Evolutionary conservation across 2,888 invertebrate genomes (phyloP).

Genomic region (Leptogaster cylindrica): DNA sequence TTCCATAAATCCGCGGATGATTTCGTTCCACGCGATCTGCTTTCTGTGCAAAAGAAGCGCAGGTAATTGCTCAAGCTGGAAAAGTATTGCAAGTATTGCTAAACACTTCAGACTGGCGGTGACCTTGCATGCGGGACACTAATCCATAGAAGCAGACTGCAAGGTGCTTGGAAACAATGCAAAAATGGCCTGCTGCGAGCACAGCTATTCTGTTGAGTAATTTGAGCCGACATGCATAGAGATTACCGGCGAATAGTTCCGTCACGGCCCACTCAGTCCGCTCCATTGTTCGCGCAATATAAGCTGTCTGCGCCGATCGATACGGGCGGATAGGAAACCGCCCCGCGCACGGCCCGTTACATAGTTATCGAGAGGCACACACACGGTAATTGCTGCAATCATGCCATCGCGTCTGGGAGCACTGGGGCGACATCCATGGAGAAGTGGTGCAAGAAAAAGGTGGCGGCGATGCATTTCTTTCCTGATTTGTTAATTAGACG

Average conservation of each 20-base stretch:
- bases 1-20: too few species aligned
- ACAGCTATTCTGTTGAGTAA: conserved; percentile 12
- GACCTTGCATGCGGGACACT: conserved; percentile 4
- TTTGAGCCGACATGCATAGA: conserved; percentile 16
- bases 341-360: not conserved
- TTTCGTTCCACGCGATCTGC: too few species aligned
- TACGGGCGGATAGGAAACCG: conserved; percentile 20
- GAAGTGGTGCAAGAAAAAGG: not conserved
- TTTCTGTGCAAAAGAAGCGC: too few species aligned
- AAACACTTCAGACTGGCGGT: too few species aligned
- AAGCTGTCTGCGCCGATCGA: conserved; percentile 32
- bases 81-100: too few species aligned
- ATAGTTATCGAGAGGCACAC: not conserved
- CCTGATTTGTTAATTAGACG: conserved; percentile 24
- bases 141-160: conserved; percentile 4
- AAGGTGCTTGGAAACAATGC: conserved; percentile 29
- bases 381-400: conserved; percentile 15
- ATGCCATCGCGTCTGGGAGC: conserved; percentile 9
- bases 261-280: conserved; percentile 26
- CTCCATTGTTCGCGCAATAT: conserved; percentile 21
- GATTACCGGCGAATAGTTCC: conserved; percentile 24
- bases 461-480: conserved; percentile 20
- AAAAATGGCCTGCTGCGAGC: not conserved
- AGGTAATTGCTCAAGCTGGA: too few species aligned
- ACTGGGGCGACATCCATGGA: not conserved